Percentiles rank a stretch among this genome's conserved stretches.
Evolutionary conservation across 2,113 vertebrate species (phyloP).

Genomic region (Cercocebus atys): DNA sequence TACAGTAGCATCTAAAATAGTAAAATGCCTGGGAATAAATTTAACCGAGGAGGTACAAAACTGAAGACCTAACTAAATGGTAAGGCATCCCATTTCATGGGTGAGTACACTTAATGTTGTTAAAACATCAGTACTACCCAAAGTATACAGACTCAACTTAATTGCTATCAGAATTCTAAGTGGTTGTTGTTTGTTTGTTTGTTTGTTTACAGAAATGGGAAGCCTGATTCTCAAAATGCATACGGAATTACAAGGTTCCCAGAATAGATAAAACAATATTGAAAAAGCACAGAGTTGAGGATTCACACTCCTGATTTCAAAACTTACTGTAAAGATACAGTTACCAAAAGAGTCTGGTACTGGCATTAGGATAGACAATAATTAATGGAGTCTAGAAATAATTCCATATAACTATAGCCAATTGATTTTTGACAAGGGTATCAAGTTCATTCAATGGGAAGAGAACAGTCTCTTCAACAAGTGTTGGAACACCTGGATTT

Average conservation of each 20-base stretch:
- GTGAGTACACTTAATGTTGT: not conserved
- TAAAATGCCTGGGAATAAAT: not conserved
- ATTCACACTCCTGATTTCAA: not conserved
- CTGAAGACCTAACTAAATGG: not conserved
- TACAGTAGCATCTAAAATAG: not conserved
- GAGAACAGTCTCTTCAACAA: not conserved
- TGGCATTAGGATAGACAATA: not conserved
- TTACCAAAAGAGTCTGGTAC: not conserved
- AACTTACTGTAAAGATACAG: not conserved
- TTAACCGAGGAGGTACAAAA: not conserved
- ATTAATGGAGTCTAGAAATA: not conserved
- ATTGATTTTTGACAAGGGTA: not conserved
- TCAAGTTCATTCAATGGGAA: not conserved
- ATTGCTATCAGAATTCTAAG: slow-evolving; percentile 5
- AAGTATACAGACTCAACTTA: not conserved
- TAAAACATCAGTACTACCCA: not conserved
- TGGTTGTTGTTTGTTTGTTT: not conserved
- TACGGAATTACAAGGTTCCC: not conserved
- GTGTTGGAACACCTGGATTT: not conserved
- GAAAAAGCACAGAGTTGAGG: not conserved
- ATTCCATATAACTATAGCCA: not conserved
- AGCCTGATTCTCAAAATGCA: not conserved
- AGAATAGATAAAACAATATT: not conserved
- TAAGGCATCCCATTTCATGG: not conserved
- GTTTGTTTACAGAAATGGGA: not conserved